These are phyloP conservation scores for Biston stratarius DNA, from an alignment of 2,888 invertebrate species.

Conservation along the genomic window DNA sequence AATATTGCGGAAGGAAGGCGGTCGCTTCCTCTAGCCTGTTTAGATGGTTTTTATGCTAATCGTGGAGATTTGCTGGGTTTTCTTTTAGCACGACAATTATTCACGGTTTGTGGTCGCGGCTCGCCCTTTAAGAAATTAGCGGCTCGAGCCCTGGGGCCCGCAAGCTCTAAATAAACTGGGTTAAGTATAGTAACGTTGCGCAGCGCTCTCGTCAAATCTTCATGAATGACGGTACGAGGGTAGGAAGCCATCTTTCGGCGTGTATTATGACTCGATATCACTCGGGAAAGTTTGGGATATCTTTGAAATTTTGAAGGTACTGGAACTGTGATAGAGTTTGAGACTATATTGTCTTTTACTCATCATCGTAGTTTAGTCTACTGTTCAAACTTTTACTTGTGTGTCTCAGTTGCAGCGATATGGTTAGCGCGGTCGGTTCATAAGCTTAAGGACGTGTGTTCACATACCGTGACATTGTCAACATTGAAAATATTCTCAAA, in stretches of 20 bases:
- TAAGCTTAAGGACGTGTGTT: too few relatives aligned
- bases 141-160: slow-evolving; percentile 32
- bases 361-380: slow-evolving; percentile 35
- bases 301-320: slow-evolving; percentile 21
- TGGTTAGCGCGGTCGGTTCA: too few relatives aligned
- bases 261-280: slow-evolving; percentile 36
- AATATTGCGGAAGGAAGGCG: slow-evolving; percentile 84
- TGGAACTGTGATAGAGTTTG: slow-evolving; percentile 13
- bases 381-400: neutral
- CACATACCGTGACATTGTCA: too few relatives aligned
- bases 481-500: too few relatives aligned
- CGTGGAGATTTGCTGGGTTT: slow-evolving; percentile 79
- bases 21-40: slow-evolving; percentile 79
- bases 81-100: slow-evolving; percentile 81
- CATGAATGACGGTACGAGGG: slow-evolving; percentile 42
- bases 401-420: too few relatives aligned
- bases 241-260: slow-evolving; percentile 37
- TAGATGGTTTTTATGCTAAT: slow-evolving; percentile 86
- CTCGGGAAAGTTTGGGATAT: slow-evolving; percentile 22
- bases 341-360: slow-evolving; percentile 17
- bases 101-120: slow-evolving; percentile 66
- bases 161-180: slow-evolving; percentile 48
- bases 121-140: slow-evolving; percentile 74
- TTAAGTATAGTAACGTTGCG: slow-evolving; percentile 46
- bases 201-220: slow-evolving; percentile 48